Base-by-base conservation (phyloP, 2,888 invertebrate genomes). In the Aphodius sticticus region DNA sequence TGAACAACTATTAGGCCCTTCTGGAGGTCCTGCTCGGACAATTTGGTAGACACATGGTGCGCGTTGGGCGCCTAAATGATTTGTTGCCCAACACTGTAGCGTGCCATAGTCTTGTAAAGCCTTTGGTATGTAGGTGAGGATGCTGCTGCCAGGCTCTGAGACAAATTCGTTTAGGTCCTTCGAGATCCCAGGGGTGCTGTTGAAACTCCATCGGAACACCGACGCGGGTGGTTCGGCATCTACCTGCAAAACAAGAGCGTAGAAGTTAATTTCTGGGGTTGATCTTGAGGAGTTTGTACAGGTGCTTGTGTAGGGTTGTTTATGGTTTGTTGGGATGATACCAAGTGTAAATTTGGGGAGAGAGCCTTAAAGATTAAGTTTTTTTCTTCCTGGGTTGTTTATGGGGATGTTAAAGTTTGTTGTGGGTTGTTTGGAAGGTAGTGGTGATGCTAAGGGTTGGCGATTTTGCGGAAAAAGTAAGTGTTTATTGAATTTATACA, bases 21-120 rank as follows among this genome's bases (percentile, higher is more conserved):
- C 91, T 35, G 92, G 92, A 69, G 92, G 86, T 37, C 89, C 89
- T 4, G 95, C 95, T 9, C 95, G 95, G 76, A 95, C 91, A 78
- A 96, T 93, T 86, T 94, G 94, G 87, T 93, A 95, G 70, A 94
- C 91, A 86, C 96, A 96, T 0, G 95, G 95, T 80, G 92, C 91
- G 71, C 91, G 90, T 88, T 95, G 95, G 6, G 92, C 88, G 2
- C 95, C 95, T 36, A 95, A 92, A 7, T 92, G 91, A 88, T 96
- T 96, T 74, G 91, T 91, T 0, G 94, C 95, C 88, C 94, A 93
- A 85, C 96, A 96, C 81, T 95, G 93, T n/a, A 96, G 91, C 86
- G 95, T 95, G 16, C 96, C 96, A 87, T 95, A 96, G 88, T 95
- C 92, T 0, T 92, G 91, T 53, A 92, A 91, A 1, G 91, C 91